A percentile compares a stretch with the other conserved stretches of the same genome.
Evolutionary conservation across 2,113 vertebrate genomes (phyloP).

Genomic region (Chloebia gouldiae): DNA sequence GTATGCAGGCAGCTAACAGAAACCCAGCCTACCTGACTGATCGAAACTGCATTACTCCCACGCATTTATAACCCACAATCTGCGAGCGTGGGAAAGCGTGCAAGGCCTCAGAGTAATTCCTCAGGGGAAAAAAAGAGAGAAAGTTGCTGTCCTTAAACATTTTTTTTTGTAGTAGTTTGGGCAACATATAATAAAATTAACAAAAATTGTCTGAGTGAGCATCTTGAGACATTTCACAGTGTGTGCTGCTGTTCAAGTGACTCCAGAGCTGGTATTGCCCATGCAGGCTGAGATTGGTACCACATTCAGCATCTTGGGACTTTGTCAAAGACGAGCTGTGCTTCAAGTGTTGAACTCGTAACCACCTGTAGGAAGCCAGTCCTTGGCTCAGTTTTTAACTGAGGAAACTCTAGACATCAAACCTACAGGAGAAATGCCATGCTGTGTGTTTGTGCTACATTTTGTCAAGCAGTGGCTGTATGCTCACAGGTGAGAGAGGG

Average conservation of each 20-base stretch:
- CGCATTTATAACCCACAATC: conserved; percentile 53
- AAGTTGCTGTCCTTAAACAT: not conserved
- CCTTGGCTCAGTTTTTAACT: not conserved
- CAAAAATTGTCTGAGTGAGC: not conserved
- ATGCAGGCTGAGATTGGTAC: not conserved
- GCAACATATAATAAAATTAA: not conserved
- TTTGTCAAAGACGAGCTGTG: not conserved
- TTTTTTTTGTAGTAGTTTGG: not conserved
- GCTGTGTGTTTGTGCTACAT: not conserved
- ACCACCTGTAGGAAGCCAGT: not conserved
- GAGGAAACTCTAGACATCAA: not conserved
- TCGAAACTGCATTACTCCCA: conserved; percentile 74
- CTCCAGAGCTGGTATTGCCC: not conserved
- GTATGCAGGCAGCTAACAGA: conserved; percentile 68
- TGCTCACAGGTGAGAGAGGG: not conserved
- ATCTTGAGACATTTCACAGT: not conserved
- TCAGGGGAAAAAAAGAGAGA: not conserved
- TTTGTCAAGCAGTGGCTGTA: not conserved
- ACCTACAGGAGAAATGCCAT: not conserved
- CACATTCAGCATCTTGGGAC: not conserved
- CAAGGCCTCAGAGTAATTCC: conserved; percentile 34
- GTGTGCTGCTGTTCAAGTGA: not conserved
- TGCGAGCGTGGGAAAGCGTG: conserved; percentile 67
- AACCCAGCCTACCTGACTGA: conserved; percentile 73
- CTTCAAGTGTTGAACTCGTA: not conserved